These are phyloP conservation scores for Laticauda laticaudata DNA, from an alignment of 2,113 vertebrate species.

Conservation along the genomic window DNA sequence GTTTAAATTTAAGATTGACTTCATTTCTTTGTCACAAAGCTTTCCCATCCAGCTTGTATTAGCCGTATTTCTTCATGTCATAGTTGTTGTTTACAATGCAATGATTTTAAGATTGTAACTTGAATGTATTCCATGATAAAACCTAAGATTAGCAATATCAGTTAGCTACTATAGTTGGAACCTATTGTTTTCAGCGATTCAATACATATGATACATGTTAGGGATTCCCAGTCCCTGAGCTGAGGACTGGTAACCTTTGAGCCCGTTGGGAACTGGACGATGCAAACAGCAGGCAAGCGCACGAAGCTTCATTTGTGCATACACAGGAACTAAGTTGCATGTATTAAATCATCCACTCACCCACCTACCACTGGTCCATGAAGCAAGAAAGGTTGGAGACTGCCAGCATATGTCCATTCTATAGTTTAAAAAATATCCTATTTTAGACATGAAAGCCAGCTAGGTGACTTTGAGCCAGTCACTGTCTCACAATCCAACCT, in stretches of 20 bases:
- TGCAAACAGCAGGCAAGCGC: neutral
- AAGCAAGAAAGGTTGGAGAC: neutral
- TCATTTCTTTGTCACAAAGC: neutral
- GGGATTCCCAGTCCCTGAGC: no score
- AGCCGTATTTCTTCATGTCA: neutral
- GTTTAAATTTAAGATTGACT: neutral
- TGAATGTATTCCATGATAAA: neutral
- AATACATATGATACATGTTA: neutral
- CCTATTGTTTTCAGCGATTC: neutral
- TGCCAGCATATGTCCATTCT: neutral
- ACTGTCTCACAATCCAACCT: neutral
- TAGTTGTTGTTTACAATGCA: neutral
- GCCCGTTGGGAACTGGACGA: neutral
- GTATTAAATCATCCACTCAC: neutral
- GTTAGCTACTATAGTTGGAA: rapidly evolving
- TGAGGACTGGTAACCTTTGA: neutral
- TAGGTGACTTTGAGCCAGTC: neutral
- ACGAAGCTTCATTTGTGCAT: neutral
- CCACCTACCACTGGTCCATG: neutral
- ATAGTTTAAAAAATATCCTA: neutral
- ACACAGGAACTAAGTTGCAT: neutral
- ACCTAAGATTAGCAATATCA: rapidly evolving
- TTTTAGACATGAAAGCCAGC: neutral
- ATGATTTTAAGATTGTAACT: neutral
- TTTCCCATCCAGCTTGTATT: neutral